These are phyloP conservation scores for Bradypodion pumilum DNA, from an alignment of 2,797 vertebrate genomes.

Conservation along the genomic window DNA sequence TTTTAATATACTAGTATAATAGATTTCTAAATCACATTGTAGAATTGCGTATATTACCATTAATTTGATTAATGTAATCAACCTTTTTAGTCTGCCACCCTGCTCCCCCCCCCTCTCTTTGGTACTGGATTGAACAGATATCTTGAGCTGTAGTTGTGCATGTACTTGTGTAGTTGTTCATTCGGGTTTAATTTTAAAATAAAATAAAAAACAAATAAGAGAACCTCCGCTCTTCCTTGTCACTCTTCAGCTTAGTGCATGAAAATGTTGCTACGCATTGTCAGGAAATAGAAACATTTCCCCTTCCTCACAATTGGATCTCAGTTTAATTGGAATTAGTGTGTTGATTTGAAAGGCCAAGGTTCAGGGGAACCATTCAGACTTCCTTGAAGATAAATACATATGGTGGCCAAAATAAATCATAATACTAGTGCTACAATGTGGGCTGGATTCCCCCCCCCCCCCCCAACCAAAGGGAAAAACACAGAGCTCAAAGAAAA, in stretches of 20 bases:
- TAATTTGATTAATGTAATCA: conserved; percentile 41
- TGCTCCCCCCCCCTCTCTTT: neutral
- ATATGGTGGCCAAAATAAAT: neutral
- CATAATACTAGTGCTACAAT: neutral
- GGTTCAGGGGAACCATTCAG: neutral
- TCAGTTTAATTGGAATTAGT: neutral
- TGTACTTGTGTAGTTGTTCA: neutral
- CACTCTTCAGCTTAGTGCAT: neutral
- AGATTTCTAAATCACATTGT: conserved; percentile 43
- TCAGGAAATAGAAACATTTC: neutral
- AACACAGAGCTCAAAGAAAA: neutral
- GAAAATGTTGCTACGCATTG: neutral
- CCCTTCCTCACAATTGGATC: neutral
- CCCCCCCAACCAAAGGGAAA: neutral
- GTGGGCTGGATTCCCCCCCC: too few species aligned
- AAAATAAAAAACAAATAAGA: neutral
- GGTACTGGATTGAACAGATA: neutral
- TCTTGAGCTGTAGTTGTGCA: neutral
- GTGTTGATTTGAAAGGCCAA: neutral
- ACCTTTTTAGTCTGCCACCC: neutral
- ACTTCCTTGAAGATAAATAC: neutral
- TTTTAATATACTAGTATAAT: conserved; percentile 43
- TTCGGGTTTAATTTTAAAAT: neutral
- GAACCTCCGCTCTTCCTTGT: neutral
- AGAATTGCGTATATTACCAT: conserved; percentile 34